Evolutionary conservation across 2,888 invertebrate species (phyloP).

Genomic region (Leptothorax acervorum): DNA sequence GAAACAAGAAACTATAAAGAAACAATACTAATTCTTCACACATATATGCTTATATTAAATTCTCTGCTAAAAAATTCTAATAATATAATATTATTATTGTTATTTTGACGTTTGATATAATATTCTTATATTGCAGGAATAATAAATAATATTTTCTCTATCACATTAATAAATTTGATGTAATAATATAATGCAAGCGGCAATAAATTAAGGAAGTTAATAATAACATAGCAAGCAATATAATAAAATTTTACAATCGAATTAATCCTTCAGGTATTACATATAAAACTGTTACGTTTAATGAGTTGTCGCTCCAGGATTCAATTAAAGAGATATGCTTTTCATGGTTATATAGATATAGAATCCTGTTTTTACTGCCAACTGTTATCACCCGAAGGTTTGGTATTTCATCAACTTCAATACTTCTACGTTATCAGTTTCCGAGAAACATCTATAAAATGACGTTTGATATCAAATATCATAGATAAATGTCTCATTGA

Average conservation of each 20-base stretch:
- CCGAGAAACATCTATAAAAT: not conserved
- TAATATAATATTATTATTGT: not conserved
- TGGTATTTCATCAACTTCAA: not conserved
- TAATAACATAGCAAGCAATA: not conserved
- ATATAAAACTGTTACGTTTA: not conserved
- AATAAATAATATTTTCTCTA: not conserved
- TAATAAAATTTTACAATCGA: not conserved
- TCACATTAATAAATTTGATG: not conserved
- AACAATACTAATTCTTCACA: not conserved
- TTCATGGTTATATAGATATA: not conserved
- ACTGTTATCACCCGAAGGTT: not conserved
- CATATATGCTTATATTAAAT: not conserved
- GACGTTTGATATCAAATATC: not conserved
- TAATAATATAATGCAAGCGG: not conserved
- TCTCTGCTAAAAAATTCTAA: not conserved
- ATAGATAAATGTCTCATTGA: conserved; percentile 14
- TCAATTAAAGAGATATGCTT: conserved; percentile 5
- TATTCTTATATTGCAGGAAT: not conserved
- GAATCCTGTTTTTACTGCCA: not conserved
- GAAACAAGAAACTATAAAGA: not conserved
- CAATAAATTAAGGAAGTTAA: conserved; percentile 10
- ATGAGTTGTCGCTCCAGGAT: not conserved
- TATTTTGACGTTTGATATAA: not conserved
- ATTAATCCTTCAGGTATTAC: not conserved
- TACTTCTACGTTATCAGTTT: not conserved